Percentiles rank a stretch among this genome's conserved stretches.
These are phyloP conservation scores for Habropoda laboriosa DNA, from an alignment of 1,140 invertebrate species.

Conservation along the genomic window DNA sequence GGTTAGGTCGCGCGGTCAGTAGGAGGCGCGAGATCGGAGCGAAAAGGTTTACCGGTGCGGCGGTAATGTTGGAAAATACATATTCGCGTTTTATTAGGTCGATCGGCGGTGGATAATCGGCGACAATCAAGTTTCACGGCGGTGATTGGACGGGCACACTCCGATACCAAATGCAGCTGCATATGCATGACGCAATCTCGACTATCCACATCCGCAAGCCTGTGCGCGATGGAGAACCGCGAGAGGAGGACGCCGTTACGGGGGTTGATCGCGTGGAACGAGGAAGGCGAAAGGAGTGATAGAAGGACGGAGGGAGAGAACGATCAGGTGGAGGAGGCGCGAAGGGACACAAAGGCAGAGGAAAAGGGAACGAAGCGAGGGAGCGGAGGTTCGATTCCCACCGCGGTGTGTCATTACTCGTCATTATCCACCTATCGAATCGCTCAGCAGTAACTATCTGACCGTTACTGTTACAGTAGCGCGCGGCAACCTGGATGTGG, in stretches of 20 bases:
- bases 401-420: constrained; percentile 79
- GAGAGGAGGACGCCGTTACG: constrained; percentile 15
- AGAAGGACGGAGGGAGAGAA: not conserved
- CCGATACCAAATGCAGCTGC: constrained; percentile 77
- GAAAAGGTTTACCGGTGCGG: not conserved
- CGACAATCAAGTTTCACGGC: constrained; percentile 79
- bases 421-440: constrained; percentile 81
- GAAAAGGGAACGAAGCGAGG: constrained; percentile 1
- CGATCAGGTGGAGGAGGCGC: not conserved
- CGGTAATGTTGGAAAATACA: constrained; percentile 61
- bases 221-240: constrained; percentile 24
- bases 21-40: too few species aligned
- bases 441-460: constrained; percentile 78
- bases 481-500: not conserved
- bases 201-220: constrained; percentile 69
- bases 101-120: constrained; percentile 76
- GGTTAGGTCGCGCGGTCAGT: too few species aligned
- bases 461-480: constrained; percentile 67
- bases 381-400: constrained; percentile 64
- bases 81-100: constrained; percentile 77
- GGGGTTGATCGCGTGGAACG: not conserved
- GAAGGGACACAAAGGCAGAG: not conserved
- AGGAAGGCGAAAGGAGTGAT: not conserved
- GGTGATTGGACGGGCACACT: constrained; percentile 73
- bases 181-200: constrained; percentile 81